These are phyloP conservation scores for Candoia aspera DNA, from an alignment of 2,113 vertebrate species.

Conservation along the genomic window DNA sequence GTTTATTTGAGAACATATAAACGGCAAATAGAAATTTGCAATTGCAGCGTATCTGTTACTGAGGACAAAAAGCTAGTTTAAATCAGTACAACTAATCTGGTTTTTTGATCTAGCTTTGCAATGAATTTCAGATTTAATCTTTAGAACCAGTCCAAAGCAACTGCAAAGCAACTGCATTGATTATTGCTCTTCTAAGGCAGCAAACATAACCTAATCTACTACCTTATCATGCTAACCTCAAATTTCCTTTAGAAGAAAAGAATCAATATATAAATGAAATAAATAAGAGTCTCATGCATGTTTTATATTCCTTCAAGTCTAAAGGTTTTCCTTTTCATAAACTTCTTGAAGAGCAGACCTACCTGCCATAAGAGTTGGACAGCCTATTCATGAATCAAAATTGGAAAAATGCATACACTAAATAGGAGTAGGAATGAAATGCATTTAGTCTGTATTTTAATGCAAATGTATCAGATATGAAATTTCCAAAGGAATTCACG, in stretches of 20 bases:
- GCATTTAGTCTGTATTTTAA: neutral
- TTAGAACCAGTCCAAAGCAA: neutral
- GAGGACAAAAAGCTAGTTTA: neutral
- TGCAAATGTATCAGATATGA: neutral
- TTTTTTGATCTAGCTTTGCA: neutral
- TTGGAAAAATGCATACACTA: neutral
- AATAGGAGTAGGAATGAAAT: neutral
- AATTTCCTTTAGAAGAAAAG: neutral
- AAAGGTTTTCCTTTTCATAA: neutral
- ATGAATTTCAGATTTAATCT: neutral
- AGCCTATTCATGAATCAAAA: neutral
- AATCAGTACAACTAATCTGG: neutral
- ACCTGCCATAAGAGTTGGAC: neutral
- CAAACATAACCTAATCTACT: neutral
- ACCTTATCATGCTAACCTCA: neutral
- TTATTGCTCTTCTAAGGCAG: neutral
- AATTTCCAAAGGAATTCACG: neutral
- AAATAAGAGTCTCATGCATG: neutral
- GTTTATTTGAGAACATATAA: neutral
- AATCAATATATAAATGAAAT: neutral
- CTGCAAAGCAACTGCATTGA: neutral
- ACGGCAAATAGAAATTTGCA: neutral
- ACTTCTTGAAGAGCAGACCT: neutral
- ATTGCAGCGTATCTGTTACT: neutral
- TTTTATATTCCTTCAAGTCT: neutral